phyloP scores from a whole-genome alignment of 2,797 vertebrate genomes.

The Harpagifer antarcticus region DNA sequence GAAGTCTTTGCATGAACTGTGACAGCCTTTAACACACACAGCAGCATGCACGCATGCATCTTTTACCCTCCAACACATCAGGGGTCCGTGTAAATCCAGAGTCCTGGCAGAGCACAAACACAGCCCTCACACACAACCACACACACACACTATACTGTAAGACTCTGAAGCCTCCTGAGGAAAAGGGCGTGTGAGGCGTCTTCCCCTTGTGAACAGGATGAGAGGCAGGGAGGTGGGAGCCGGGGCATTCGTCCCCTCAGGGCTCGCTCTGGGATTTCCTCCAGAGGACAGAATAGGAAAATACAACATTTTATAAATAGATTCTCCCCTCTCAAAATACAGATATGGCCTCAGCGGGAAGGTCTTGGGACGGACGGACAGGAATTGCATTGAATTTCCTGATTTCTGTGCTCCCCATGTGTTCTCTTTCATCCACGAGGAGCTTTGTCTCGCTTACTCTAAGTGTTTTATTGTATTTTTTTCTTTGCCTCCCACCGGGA shows the following conservation, averaged over 20 bases:
- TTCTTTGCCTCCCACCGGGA: slow-evolving; percentile 49
- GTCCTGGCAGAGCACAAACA: slow-evolving; percentile 47
- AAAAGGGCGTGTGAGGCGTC: slow-evolving; percentile 52
- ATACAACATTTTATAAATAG: slow-evolving; percentile 75
- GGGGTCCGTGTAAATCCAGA: slow-evolving; percentile 58
- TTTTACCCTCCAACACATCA: slow-evolving; percentile 52
- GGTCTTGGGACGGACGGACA: background rate
- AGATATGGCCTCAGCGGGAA: slow-evolving; percentile 46
- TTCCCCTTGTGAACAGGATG: slow-evolving; percentile 79
- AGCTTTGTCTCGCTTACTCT: slow-evolving; percentile 56
- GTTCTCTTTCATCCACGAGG: slow-evolving; percentile 58
- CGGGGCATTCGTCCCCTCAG: slow-evolving; percentile 66
- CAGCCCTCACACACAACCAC: slow-evolving; percentile 8
- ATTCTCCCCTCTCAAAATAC: slow-evolving; percentile 64
- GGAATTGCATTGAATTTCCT: slow-evolving; percentile 71
- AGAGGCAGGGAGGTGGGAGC: slow-evolving; percentile 63
- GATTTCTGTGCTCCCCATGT: slow-evolving; percentile 38
- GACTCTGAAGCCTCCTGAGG: slow-evolving; percentile 32
- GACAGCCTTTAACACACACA: slow-evolving; percentile 44
- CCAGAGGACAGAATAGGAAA: slow-evolving; percentile 72
- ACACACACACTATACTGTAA: background rate
- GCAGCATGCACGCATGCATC: slow-evolving; percentile 54
- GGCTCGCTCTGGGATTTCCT: slow-evolving; percentile 74
- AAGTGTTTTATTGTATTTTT: slow-evolving; percentile 61
- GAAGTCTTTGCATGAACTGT: slow-evolving; percentile 18